phyloP scores from a whole-genome alignment of 2,888 invertebrate species.

The Caradrina clavipalpis region DNA sequence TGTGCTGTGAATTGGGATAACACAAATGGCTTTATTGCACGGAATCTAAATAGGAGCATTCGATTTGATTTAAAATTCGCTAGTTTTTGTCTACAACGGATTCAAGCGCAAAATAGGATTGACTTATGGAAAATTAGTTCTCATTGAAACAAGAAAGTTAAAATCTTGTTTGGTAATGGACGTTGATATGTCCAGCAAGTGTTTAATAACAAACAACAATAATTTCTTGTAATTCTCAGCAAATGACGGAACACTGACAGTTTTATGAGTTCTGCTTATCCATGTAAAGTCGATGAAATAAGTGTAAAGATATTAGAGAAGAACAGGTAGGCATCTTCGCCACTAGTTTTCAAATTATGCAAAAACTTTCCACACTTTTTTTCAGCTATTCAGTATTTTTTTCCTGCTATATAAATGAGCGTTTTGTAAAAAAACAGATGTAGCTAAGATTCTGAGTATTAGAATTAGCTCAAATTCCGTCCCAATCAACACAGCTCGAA shows the following conservation, averaged over 20 bases:
- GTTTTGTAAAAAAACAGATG: not conserved
- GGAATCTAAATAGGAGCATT: not conserved
- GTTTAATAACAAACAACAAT: constrained; percentile 21
- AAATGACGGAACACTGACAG: not conserved
- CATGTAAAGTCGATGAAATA: not conserved
- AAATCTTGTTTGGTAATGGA: constrained; percentile 1
- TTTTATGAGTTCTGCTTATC: not conserved
- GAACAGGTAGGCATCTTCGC: too few species aligned
- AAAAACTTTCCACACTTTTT: not conserved
- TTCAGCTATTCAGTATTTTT: not conserved
- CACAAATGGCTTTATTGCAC: constrained; percentile 9
- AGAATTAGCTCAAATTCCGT: constrained; percentile 20
- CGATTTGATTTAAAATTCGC: constrained; percentile 1
- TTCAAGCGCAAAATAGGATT: not conserved
- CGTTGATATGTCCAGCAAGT: constrained; percentile 19
- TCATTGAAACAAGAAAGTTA: not conserved
- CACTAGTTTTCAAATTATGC: not conserved
- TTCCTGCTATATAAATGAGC: too few species aligned
- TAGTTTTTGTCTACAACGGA: not conserved
- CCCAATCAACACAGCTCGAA: constrained; percentile 19
- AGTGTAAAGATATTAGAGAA: not conserved
- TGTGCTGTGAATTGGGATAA: constrained; percentile 27
- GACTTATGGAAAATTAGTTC: not conserved
- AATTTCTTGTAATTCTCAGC: not conserved
- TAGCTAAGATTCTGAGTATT: constrained; percentile 11